These are phyloP conservation scores for Cyprinodon tularosa DNA, from an alignment of 2,113 vertebrate species.

Conservation along the genomic window DNA sequence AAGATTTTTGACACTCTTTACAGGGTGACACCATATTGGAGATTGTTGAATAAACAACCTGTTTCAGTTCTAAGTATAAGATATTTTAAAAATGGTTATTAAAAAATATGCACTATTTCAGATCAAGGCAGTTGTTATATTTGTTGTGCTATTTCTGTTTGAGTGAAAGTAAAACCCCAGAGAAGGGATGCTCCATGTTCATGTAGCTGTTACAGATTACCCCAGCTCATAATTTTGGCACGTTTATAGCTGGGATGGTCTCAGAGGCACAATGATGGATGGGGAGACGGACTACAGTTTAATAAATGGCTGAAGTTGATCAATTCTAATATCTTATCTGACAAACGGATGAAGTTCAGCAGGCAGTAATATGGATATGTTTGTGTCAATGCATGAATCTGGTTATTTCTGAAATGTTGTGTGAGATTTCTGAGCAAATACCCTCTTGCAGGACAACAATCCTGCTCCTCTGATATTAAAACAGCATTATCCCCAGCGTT, in stretches of 20 bases:
- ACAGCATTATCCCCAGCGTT: not conserved
- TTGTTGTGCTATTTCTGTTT: not conserved
- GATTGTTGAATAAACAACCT: too few relatives aligned
- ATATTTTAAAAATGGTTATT: too few relatives aligned
- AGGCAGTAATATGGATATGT: slow-evolving; percentile 4
- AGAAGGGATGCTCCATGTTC: not conserved
- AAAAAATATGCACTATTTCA: too few relatives aligned
- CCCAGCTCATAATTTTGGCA: slow-evolving; percentile 75
- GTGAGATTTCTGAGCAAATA: slow-evolving; percentile 68
- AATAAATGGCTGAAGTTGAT: slow-evolving; percentile 22
- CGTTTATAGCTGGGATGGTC: slow-evolving; percentile 30
- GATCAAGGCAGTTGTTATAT: too few relatives aligned
- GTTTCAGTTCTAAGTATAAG: too few relatives aligned
- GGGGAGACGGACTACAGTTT: slow-evolving; percentile 27
- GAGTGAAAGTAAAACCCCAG: not conserved
- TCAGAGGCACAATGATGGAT: slow-evolving; percentile 37
- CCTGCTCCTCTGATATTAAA: slow-evolving; percentile 44
- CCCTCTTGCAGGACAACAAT: slow-evolving; percentile 76
- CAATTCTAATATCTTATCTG: slow-evolving; percentile 21
- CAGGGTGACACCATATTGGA: too few relatives aligned
- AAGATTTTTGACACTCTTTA: too few relatives aligned
- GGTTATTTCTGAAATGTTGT: slow-evolving; percentile 78
- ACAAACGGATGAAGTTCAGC: slow-evolving; percentile 36
- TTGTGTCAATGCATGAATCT: slow-evolving; percentile 20
- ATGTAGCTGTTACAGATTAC: slow-evolving; percentile 13